Percentiles rank a stretch among this genome's conserved stretches.
These are phyloP conservation scores for Mizuhopecten yessoensis DNA, from an alignment of 1,140 invertebrate genomes.

Conservation along the genomic window DNA sequence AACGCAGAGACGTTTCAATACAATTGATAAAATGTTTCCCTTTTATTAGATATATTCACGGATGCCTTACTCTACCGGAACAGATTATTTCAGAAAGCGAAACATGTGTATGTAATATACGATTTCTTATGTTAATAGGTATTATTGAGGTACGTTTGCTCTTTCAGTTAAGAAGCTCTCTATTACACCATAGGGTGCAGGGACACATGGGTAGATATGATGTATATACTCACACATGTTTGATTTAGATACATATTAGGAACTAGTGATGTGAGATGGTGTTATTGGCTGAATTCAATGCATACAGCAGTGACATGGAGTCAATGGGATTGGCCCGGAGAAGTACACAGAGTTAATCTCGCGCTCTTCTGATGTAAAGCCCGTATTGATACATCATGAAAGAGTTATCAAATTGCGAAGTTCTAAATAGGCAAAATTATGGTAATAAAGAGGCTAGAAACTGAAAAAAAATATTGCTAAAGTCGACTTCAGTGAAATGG, in stretches of 20 bases:
- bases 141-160: neutral
- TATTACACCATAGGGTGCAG: neutral
- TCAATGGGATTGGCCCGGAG: neutral
- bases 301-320: neutral
- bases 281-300: neutral
- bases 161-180: neutral
- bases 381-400: neutral
- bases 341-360: neutral
- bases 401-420: neutral
- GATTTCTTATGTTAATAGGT: neutral
- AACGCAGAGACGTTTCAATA: neutral
- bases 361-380: neutral
- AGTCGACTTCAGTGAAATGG: too few relatives aligned
- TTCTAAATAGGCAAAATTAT: too few relatives aligned
- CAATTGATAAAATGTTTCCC: neutral
- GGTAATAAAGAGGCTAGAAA: too few relatives aligned
- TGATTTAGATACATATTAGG: neutral
- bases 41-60: too few relatives aligned
- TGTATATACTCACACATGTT: neutral
- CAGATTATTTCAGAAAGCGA: neutral
- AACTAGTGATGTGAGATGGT: neutral
- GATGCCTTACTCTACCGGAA: neutral
- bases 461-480: too few relatives aligned
- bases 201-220: neutral
- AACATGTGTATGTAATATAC: conserved; percentile 21